Evolutionary conservation across 1,140 invertebrate genomes (phyloP), one percentile per base, ranked within the genome.

Genomic region (Orchesella cincta): DNA sequence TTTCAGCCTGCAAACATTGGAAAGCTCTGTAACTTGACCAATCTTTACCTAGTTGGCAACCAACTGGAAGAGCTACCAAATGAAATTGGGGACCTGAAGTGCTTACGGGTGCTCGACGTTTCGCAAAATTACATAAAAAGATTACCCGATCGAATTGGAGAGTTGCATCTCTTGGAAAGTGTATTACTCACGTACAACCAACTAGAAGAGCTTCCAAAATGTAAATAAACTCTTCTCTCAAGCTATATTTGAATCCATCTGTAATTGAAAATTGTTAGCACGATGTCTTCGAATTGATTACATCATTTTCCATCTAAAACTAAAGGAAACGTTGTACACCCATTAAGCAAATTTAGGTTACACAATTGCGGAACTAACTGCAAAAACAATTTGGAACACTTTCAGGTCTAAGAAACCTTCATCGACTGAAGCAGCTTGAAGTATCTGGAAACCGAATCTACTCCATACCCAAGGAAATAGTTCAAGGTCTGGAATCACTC

Each of bases 31-130:
- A 75, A 76, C 29, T 54, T 81, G 20, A 80, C 79, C 2, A 80
- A 81, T 77, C 34, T 81, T 20, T 81, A 81, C 57, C 72, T 81
- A 51, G 52, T 72, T 46, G 79, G 76, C 5, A 81, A 81, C 52
- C 74, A 79, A 76, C 57, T 81, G 36, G 73, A 64, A 12, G 46
- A 28, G 31, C 70, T 81, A 18, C 77, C 78, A n/a, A 74, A 70
- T 54, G 79, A 80, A 77, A 78, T 81, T 67, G 77, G 76, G 3
- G 52, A 80, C 46, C 62, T 81, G 54, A 64, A 54, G 28, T 75
- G 64, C 73, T 57, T 81, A 26, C 54, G 75, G 75, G 79, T 80
- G 74, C 73, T 81, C 29, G 81, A 81, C 73, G 28, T 81, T 3
- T 74, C 76, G 36, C 79, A 81, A 73, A 81, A 81, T 67, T 74